Evolutionary conservation across 2,888 invertebrate species (phyloP).

Genomic region (Agrotis clavis): DNA sequence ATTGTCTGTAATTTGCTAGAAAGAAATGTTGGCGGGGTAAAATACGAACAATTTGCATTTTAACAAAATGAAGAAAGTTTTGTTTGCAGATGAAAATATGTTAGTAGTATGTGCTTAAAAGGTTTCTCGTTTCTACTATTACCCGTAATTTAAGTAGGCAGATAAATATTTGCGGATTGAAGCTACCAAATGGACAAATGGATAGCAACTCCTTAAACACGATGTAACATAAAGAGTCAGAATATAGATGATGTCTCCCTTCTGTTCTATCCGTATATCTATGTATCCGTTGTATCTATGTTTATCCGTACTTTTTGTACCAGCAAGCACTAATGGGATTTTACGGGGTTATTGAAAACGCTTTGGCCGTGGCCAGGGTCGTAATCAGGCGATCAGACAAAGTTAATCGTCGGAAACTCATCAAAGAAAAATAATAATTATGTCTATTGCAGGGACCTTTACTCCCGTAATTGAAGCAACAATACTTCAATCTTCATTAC

Average conservation of each 20-base stretch:
- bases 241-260: not conserved
- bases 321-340: not conserved
- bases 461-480: constrained; percentile 15
- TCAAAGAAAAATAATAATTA: constrained; percentile 5
- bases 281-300: too few relatives aligned
- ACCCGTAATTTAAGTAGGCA: constrained; percentile 16
- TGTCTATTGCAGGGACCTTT: not conserved
- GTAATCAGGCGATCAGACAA: not conserved
- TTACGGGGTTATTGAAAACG: not conserved
- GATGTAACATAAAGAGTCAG: not conserved
- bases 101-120: constrained; percentile 15
- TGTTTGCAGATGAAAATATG: constrained; percentile 30
- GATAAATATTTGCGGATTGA: constrained; percentile 20
- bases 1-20: constrained; percentile 51
- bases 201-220: not conserved
- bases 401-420: not conserved
- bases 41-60: constrained; percentile 46
- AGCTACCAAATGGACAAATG: constrained; percentile 16
- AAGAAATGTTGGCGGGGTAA: constrained; percentile 31
- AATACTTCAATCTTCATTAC: constrained; percentile 46
- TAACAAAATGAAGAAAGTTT: constrained; percentile 37
- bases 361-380: not conserved
- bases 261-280: not conserved
- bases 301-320: too few relatives aligned
- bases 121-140: constrained; percentile 29